Conservation (phyloP, 2,113 vertebrate species). For the Phrynosoma blainvillii region DNA sequence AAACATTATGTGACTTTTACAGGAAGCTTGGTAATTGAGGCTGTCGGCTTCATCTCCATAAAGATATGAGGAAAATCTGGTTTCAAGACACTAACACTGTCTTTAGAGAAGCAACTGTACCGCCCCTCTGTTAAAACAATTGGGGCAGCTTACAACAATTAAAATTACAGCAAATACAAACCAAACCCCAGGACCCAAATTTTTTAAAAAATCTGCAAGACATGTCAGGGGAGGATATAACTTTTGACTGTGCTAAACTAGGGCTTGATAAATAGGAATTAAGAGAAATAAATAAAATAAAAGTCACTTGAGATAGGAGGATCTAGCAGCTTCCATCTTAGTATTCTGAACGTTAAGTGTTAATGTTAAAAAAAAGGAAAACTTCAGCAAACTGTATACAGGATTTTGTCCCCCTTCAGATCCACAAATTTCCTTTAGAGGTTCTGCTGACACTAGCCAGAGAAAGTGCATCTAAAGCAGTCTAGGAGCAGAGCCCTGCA, state of each 20-base stretch:
- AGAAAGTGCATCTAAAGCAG: slow-evolving; percentile 21
- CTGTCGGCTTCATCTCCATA: neutral
- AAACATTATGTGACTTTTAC: neutral
- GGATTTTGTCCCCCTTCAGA: neutral
- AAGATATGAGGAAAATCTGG: neutral
- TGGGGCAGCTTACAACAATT: too few relatives aligned
- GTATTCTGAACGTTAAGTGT: neutral
- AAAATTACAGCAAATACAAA: too few relatives aligned
- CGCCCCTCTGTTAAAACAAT: too few relatives aligned
- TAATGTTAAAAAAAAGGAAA: neutral
- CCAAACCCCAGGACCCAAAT: too few relatives aligned
- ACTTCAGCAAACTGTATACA: neutral
- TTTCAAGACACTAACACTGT: neutral
- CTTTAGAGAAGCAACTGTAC: neutral
- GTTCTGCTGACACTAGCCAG: slow-evolving; percentile 3
- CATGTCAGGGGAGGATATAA: too few relatives aligned
- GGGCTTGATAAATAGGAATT: neutral
- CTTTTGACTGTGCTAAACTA: neutral
- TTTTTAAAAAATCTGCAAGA: neutral
- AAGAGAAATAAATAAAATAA: neutral
- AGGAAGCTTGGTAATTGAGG: neutral
- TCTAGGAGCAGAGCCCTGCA: neutral
- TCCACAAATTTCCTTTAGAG: neutral
- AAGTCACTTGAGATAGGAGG: neutral
- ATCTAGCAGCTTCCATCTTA: neutral